These are phyloP conservation scores for Orchesellides sinensis DNA, from an alignment of 2,888 invertebrate genomes.

Conservation along the genomic window DNA sequence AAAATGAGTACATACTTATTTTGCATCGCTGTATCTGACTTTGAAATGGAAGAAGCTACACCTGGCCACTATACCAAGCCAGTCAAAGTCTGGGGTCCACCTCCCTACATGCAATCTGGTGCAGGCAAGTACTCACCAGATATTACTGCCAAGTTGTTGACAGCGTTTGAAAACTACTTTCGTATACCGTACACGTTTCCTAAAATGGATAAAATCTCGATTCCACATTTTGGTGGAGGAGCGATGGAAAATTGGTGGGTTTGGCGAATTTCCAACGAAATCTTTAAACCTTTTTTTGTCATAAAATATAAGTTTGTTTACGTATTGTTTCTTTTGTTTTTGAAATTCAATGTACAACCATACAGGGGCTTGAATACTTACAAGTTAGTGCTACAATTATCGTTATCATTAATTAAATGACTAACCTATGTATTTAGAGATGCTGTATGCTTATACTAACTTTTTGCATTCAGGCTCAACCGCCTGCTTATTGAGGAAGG, in stretches of 20 bases:
- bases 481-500: slow-evolving; percentile 60
- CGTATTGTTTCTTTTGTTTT: neutral
- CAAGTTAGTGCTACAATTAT: slow-evolving; percentile 37
- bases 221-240: slow-evolving; percentile 43
- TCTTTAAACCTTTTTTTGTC: neutral
- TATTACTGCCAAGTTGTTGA: slow-evolving; percentile 61
- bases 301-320: neutral
- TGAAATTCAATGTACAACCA: neutral
- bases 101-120: slow-evolving; percentile 61
- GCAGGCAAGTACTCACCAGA: slow-evolving; percentile 63
- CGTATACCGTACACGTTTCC: slow-evolving; percentile 52
- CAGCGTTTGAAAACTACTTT: slow-evolving; percentile 61
- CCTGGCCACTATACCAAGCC: slow-evolving; percentile 39
- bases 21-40: slow-evolving; percentile 69
- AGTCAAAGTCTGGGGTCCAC: slow-evolving; percentile 70
- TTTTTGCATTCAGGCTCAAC: slow-evolving; percentile 3
- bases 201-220: slow-evolving; percentile 72
- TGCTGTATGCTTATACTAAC: no score
- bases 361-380: slow-evolving; percentile 70
- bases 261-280: neutral
- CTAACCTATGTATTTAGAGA: no score
- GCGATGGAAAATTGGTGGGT: slow-evolving; percentile 65
- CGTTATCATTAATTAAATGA: no score
- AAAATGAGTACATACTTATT: slow-evolving; percentile 69
- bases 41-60: slow-evolving; percentile 22